phyloP scores from a whole-genome alignment of 2,797 vertebrate genomes.

The Gallinago stenura region DNA sequence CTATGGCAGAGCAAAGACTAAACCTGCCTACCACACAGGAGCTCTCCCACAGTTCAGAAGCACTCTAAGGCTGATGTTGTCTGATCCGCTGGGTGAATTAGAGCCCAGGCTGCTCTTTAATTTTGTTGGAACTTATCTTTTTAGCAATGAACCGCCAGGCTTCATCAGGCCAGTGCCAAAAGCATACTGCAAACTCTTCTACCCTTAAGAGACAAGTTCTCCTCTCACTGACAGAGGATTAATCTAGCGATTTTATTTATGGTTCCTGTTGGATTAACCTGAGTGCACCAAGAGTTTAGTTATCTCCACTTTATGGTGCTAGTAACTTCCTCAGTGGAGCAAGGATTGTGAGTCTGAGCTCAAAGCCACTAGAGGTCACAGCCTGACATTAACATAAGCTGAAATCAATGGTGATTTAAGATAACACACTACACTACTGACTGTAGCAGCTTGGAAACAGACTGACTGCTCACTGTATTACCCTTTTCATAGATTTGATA shows the following conservation, averaged over 20 bases:
- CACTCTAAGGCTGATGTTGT: not conserved
- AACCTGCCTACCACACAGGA: not conserved
- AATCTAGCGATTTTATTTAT: not conserved
- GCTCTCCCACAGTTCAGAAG: not conserved
- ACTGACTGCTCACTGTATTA: not conserved
- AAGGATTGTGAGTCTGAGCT: not conserved
- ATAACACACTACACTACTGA: not conserved
- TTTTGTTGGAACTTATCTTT: not conserved
- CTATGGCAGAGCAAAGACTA: not conserved
- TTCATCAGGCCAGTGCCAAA: not conserved
- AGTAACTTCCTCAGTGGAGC: not conserved
- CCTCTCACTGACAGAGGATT: not conserved
- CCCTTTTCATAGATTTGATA: not conserved
- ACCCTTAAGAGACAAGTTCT: not conserved
- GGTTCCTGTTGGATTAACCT: constrained; percentile 14
- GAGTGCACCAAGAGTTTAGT: not conserved
- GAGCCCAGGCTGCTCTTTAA: not conserved
- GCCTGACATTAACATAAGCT: constrained; percentile 25
- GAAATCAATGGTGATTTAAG: constrained; percentile 57
- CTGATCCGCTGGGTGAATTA: not conserved
- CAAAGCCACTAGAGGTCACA: constrained; percentile 22
- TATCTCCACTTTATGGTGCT: not conserved
- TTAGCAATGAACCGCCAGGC: not conserved
- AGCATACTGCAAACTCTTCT: not conserved
- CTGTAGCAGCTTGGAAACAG: not conserved